phyloP scores from a whole-genome alignment of 2,888 invertebrate species.

The Sepiola atlantica region DNA sequence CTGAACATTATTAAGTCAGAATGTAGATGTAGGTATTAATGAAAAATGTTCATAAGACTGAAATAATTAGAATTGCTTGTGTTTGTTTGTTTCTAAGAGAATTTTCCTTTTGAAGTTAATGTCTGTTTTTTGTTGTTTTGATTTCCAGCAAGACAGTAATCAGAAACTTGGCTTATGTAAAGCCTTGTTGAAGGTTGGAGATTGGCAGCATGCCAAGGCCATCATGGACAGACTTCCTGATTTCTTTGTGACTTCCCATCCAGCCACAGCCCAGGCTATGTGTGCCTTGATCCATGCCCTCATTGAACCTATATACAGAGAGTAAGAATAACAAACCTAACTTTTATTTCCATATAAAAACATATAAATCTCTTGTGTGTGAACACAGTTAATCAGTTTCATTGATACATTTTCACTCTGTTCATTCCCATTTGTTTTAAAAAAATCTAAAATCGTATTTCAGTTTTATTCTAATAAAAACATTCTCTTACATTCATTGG shows the following conservation, averaged over 20 bases:
- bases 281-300: slow-evolving; percentile 87
- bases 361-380: too few species aligned
- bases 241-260: slow-evolving; percentile 84
- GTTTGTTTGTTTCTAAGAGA: neutral
- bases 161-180: slow-evolving; percentile 95
- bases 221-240: slow-evolving; percentile 87
- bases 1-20: neutral
- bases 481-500: too few species aligned
- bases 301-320: slow-evolving; percentile 89
- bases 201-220: slow-evolving; percentile 89
- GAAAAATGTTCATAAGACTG: neutral
- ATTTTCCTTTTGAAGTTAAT: neutral
- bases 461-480: too few species aligned
- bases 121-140: neutral
- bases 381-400: too few species aligned
- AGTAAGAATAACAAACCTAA: slow-evolving; percentile 76
- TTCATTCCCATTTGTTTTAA: too few species aligned
- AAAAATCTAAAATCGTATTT: too few species aligned
- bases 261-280: slow-evolving; percentile 85
- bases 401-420: too few species aligned
- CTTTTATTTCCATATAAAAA: too few species aligned
- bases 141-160: slow-evolving; percentile 78
- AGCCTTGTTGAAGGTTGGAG: slow-evolving; percentile 89
- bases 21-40: neutral
- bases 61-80: neutral